Base-by-base conservation (phyloP, 2,113 vertebrate species). In the Ivindomyrus marchei region DNA sequence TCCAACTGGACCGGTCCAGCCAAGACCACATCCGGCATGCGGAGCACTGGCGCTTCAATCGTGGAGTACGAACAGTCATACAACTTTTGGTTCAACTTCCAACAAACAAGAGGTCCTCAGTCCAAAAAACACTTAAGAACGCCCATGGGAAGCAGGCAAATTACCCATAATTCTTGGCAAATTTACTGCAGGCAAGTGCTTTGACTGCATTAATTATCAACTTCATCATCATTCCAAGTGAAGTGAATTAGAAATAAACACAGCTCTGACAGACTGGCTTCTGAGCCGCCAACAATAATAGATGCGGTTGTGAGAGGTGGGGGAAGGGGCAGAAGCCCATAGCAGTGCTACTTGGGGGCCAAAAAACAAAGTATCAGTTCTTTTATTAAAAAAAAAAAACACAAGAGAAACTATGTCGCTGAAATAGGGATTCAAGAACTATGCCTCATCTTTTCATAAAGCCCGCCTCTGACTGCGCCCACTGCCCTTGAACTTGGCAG, bases 201-300 rank as follows among this genome's bases (percentile, higher is more conserved):
- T 27, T 8, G 5, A 36, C 85, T 36, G 85, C 15, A 87, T 86
- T 86, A 86, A 47, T 86, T 50, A 50, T 86, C 84, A 27, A 27
- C 45, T 49, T 86, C 84, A 86, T 86, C 84, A 47, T 47, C 74
- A 80, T 80, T 80, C 74, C 17, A 87, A 31, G 50, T 56, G 49
- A 87, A 87, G n/a, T 21, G 19, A 53, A 53, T 87, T 56, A 39
- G 47, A 87, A 36, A 87, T 87, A 87, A 87, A 87, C 24, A 53
- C 27, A 56, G 85, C 50, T 27, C 50, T 53, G 27, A n/a, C 46
- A 53, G 85, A 31, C 50, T 19, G n/a, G 49, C 50, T 87, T 86
- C 7, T 56, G 85, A 87, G 47, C 45, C 31, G 39, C 83, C 49
- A 87, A 11, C 47, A 36, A 87, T 83, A 39, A 86, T 21, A 87